Conservation (phyloP, 64 coral and sea anemone species). For the Orbicella faveolata region DNA sequence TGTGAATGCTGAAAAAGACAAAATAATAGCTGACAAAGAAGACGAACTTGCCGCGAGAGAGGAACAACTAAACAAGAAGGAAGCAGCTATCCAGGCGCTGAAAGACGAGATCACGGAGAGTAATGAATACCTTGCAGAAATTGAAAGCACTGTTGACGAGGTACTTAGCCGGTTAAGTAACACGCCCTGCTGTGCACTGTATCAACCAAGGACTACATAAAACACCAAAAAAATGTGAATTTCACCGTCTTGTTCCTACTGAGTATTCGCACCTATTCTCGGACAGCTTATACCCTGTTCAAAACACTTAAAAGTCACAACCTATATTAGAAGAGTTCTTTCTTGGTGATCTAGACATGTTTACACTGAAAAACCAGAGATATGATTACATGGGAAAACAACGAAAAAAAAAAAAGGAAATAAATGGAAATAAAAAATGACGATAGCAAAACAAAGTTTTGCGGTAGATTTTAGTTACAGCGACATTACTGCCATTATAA, state of each 20-base stretch:
- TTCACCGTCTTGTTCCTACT: too few relatives aligned
- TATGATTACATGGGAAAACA: too few relatives aligned
- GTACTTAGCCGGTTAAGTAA: not conserved
- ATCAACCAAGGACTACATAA: not conserved
- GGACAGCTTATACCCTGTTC: too few relatives aligned
- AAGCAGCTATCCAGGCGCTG: constrained; percentile 71
- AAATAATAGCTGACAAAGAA: constrained; percentile 85
- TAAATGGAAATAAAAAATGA: too few relatives aligned
- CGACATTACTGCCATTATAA: not conserved
- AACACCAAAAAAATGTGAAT: not conserved
- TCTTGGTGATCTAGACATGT: too few relatives aligned
- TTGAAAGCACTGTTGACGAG: constrained; percentile 74
- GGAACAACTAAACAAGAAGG: constrained; percentile 73
- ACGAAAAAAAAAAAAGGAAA: too few relatives aligned
- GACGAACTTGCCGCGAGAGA: constrained; percentile 70
- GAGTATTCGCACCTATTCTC: too few relatives aligned
- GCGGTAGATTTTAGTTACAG: too few relatives aligned
- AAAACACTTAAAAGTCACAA: too few relatives aligned
- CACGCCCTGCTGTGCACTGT: not conserved
- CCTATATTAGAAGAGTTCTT: too few relatives aligned
- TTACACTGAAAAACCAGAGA: too few relatives aligned
- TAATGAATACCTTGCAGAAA: constrained; percentile 72
- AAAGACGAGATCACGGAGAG: constrained; percentile 92
- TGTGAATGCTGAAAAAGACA: constrained; percentile 84
- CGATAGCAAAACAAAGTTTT: too few relatives aligned